Base-by-base conservation (phyloP, 2,888 invertebrate species). In the Phyto melanocephala region DNA sequence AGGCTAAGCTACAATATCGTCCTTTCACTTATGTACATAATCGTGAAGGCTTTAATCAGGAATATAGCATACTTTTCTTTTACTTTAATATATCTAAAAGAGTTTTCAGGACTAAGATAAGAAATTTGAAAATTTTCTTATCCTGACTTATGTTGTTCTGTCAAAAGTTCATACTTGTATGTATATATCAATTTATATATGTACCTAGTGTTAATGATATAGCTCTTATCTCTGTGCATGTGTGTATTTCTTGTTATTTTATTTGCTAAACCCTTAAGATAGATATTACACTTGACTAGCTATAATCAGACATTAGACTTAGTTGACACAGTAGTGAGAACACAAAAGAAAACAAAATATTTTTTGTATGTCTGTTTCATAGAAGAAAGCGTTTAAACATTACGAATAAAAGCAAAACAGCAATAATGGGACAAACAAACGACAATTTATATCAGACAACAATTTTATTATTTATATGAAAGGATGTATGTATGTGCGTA, bases 391-490 rank as follows among this genome's bases (percentile, higher is more conserved):
- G 40, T 17, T 72, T 37, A 52, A 17, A 37, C 52, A 52, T 28
- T 28, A 24, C 28, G 33, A 28, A 54, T 50, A 62, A 62, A 72
- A 62, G 37, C 28, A 63, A 7, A 13, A 35, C 5, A 17, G 11
- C 7, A 10, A 24, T 11, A 15, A 10, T 3, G 13, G 4, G 28
- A 40, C 42, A 50, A 22, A 52, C 24, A 54, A 52, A 72, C 62
- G 50, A 62, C 62, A 72, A 15, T 72, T 62, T 40, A 52, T 60
- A 72, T 62, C 52, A 62, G 28, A 60, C 22, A 56, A 56, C 28
- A 52, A 52, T 17, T 72, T 62, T 4, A 3, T 50, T 4, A 1
- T 37, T 50, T 72, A 47, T 15, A n/a, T n/a, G n/a, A n/a, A n/a
- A n/a, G n/a, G n/a, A n/a, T n/a, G n/a, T n/a, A n/a, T n/a, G n/a